Evolutionary conservation across 2,113 vertebrate species (phyloP).

Genomic region (Nothocercus nigrocapillus): DNA sequence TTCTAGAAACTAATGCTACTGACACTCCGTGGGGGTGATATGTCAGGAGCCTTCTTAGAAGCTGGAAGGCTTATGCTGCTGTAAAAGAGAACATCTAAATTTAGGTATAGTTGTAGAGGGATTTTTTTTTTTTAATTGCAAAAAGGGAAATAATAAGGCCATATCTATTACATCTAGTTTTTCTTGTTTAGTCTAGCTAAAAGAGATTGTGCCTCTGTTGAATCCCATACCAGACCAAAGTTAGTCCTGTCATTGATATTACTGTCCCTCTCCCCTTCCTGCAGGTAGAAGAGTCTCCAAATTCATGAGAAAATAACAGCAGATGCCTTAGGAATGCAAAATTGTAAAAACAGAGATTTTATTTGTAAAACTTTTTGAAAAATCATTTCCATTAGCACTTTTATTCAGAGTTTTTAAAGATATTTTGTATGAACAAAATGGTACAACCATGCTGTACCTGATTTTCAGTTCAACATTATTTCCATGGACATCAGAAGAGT

Average conservation of each 20-base stretch:
- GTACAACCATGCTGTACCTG: not conserved
- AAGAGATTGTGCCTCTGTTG: not conserved
- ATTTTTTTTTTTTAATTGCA: not conserved
- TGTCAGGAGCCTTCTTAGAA: not conserved
- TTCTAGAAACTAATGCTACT: not conserved
- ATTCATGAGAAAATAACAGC: not conserved
- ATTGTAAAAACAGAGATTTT: slow-evolving; percentile 54
- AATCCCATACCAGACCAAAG: not conserved
- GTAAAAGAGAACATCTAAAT: not conserved
- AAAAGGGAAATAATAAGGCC: not conserved
- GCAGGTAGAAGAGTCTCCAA: not conserved
- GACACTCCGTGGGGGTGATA: not conserved
- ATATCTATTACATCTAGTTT: not conserved
- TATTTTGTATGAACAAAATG: not conserved
- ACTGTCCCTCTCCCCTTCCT: not conserved
- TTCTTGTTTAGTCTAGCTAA: not conserved
- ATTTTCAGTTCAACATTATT: slow-evolving; percentile 18
- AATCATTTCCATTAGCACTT: not conserved
- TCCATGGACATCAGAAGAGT: not conserved
- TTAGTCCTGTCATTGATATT: not conserved
- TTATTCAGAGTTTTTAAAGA: not conserved
- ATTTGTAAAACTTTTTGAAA: slow-evolving; percentile 24
- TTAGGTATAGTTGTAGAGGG: no score
- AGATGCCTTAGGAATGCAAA: not conserved
- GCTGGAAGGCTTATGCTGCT: not conserved